A percentile compares a stretch with the other conserved stretches of the same genome.
These are phyloP conservation scores for Pseudopleuronectes americanus DNA, from an alignment of 2,797 vertebrate species.

Conservation along the genomic window DNA sequence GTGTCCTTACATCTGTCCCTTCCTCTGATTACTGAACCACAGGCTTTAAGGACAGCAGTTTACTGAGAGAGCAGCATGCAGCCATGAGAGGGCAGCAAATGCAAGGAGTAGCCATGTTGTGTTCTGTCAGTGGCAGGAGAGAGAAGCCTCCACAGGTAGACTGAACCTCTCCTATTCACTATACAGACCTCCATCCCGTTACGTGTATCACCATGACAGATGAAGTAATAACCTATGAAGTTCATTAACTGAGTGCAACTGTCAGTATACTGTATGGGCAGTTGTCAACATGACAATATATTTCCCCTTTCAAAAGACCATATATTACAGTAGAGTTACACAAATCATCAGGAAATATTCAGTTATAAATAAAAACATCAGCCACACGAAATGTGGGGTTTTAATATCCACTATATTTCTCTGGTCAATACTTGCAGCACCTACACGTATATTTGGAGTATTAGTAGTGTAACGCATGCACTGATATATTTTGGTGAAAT, in stretches of 20 bases:
- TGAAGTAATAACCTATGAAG: constrained; percentile 2
- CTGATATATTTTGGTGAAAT: neutral
- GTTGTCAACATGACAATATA: constrained; percentile 23
- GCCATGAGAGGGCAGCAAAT: constrained; percentile 78
- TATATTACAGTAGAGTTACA: constrained; percentile 5
- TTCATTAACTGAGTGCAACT: constrained; percentile 35
- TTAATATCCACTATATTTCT: neutral
- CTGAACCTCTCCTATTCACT: neutral
- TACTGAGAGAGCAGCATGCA: neutral
- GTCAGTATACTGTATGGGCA: constrained; percentile 11
- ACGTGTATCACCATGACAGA: constrained; percentile 18
- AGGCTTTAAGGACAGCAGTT: neutral
- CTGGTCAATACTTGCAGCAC: no score
- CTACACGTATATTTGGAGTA: no score
- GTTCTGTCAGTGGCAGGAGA: neutral
- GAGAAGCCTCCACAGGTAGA: constrained; percentile 13
- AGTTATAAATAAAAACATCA: neutral
- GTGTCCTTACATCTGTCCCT: neutral
- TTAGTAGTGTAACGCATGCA: neutral
- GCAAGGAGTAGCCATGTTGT: constrained; percentile 35
- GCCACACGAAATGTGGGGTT: neutral
- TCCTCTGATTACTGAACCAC: neutral
- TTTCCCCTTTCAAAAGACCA: constrained; percentile 5
- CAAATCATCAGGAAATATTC: constrained; percentile 3
- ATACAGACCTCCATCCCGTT: neutral